Base-by-base conservation (phyloP, 2,888 invertebrate species). In the Cabera pusaria region DNA sequence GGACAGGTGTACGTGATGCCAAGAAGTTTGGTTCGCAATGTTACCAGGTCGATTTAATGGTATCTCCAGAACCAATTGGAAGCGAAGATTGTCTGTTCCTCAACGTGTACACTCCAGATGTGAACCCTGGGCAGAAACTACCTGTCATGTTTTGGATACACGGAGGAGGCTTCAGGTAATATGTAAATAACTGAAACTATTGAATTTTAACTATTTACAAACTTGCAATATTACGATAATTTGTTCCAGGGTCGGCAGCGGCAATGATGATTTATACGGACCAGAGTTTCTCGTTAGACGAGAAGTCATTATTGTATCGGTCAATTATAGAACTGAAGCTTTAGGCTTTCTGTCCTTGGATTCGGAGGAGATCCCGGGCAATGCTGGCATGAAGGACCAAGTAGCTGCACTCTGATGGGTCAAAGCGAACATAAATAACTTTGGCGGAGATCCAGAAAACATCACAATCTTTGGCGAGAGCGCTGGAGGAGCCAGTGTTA, bases 311-410 rank as follows among this genome's bases (percentile, higher is more conserved):
- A 48, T 87, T 0, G 82, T 88, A 3, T 84, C 86, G 0, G 34
- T 83, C 1, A 88, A 88, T 46, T 88, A 86, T 39, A 72, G 88
- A 45, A 55, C 87, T 1, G 80, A 72, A 42, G 63, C 64, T 0
- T 56, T 87, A 0, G 88, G 88, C 1, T 88, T 81, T 21, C 71
- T 88, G 0, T 70, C 69, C 2, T 53, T 88, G 0, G 69, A 79
- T n/a, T 77, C 74, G 0, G 57, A 70, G 50, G 84, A 88, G 0
- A 60, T 82, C 1, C 83, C 87, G 0, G 88, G 88, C 0, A 88
- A 88, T 18, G 85, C 82, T 6, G 87, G 81, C 1, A 76, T 88
- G 72, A 88, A 88, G 52, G 87, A 88, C 39, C 87, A 87, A 65
- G 84, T 85, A 0, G 67, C 72, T 5, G 86, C 84, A 0, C 56